phyloP scores from a whole-genome alignment of 1,140 invertebrate species.

The Centruroides vittatus region DNA sequence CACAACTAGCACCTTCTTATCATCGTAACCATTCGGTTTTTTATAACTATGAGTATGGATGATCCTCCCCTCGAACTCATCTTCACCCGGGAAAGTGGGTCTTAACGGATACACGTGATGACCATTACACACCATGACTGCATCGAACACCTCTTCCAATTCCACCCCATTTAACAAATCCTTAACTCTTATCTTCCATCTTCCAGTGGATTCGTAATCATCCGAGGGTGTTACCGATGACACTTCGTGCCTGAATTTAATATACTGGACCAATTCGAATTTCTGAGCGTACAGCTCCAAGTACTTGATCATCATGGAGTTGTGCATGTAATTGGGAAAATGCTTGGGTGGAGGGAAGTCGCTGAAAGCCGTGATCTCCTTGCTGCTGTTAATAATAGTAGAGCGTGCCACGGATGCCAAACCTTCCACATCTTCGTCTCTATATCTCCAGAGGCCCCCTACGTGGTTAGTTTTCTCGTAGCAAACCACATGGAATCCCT shows the following conservation, averaged over 20 bases:
- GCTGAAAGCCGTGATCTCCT: constrained; percentile 21
- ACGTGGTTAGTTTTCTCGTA: constrained; percentile 33
- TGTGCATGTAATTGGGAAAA: constrained; percentile 33
- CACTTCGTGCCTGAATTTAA: constrained; percentile 25
- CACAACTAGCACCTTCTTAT: constrained; percentile 32
- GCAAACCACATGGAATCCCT: constrained; percentile 28
- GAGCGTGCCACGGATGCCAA: constrained; percentile 21
- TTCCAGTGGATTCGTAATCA: constrained; percentile 27
- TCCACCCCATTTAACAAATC: constrained; percentile 1
- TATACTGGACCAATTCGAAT: constrained; percentile 19
- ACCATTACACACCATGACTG: constrained; percentile 31
- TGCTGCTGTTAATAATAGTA: constrained; percentile 27
- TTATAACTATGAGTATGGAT: constrained; percentile 35
- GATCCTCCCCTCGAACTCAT: constrained; percentile 30
- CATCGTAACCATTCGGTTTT: constrained; percentile 24
- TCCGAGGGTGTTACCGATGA: constrained; percentile 17
- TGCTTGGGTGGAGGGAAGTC: constrained; percentile 33
- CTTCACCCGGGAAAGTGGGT: constrained; percentile 20
- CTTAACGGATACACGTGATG: constrained; percentile 15
- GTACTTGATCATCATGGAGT: constrained; percentile 30
- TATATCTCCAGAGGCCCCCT: constrained; percentile 39
- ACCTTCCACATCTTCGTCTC: constrained; percentile 24
- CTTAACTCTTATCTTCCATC: constrained; percentile 27
- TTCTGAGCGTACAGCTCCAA: constrained; percentile 29
- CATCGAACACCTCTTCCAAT: constrained; percentile 28